phyloP scores from a whole-genome alignment of 2,113 vertebrate species.

The Xerus inauris region DNA sequence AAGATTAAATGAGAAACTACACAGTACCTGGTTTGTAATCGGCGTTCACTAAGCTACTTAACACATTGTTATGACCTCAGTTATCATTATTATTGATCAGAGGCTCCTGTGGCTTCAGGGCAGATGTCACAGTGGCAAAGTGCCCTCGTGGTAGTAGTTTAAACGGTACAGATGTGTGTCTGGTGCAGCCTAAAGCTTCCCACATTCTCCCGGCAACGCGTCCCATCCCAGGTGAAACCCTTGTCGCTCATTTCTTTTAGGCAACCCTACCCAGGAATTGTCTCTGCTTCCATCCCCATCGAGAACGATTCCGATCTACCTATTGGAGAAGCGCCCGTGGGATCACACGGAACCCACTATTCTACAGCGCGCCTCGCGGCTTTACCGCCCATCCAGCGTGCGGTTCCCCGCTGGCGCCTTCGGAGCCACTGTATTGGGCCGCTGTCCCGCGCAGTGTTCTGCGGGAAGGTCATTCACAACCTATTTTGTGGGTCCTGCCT shows the following conservation, averaged over 20 bases:
- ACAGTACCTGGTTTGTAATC: background rate
- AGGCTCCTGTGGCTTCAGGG: background rate
- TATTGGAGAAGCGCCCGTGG: background rate
- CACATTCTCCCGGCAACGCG: background rate
- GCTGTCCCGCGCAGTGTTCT: background rate
- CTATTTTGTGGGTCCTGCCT: background rate
- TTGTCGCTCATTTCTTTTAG: background rate
- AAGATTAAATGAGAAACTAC: background rate
- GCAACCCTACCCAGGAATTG: background rate
- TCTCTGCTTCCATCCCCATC: background rate
- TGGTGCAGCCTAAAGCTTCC: background rate
- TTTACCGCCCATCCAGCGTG: fast-evolving
- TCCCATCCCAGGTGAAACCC: background rate
- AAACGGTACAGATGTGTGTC: background rate
- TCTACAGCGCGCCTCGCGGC: background rate
- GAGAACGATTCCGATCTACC: background rate
- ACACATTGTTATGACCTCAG: background rate
- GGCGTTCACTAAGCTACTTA: background rate
- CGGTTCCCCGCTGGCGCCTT: background rate
- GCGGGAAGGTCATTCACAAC: background rate
- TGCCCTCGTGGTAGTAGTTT: background rate
- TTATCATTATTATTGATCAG: background rate
- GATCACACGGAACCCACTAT: no score
- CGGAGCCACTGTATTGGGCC: fast-evolving
- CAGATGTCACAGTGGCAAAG: background rate